phyloP scores from a whole-genome alignment of 2,797 vertebrate genomes.

The Sebastes jordani region DNA sequence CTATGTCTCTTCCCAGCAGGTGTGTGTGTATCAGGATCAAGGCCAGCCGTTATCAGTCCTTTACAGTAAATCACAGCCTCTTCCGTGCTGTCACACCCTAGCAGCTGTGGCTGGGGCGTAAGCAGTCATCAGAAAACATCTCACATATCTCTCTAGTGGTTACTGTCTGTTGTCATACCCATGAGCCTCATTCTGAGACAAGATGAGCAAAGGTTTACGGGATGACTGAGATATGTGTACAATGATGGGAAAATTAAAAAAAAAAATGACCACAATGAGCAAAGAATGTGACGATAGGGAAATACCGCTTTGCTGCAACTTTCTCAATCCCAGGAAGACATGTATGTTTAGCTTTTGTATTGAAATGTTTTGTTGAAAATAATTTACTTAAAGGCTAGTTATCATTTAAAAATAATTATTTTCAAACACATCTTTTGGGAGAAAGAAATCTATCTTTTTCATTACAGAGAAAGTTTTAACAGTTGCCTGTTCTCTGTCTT shows the following conservation, averaged over 20 bases:
- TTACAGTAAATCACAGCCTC: constrained; percentile 73
- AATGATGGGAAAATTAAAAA: constrained; percentile 41
- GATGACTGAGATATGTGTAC: constrained; percentile 39
- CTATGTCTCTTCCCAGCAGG: constrained; percentile 68
- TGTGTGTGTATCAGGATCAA: constrained; percentile 71
- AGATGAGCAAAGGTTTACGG: constrained; percentile 30
- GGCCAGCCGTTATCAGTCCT: constrained; percentile 66
- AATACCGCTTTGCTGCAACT: constrained; percentile 31
- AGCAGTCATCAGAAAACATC: constrained; percentile 69
- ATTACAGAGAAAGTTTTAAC: neutral
- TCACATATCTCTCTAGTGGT: constrained; percentile 59
- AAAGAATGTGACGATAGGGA: constrained; percentile 26
- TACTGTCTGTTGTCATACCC: constrained; percentile 58
- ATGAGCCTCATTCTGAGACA: constrained; percentile 38
- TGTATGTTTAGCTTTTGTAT: neutral
- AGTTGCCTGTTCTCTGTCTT: constrained; percentile 19
- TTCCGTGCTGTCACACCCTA: constrained; percentile 64
- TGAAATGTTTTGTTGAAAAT: neutral
- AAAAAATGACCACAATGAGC: constrained; percentile 20
- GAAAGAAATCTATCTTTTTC: neutral
- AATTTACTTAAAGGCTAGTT: neutral
- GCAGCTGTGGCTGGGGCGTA: constrained; percentile 65
- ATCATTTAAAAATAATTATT: neutral
- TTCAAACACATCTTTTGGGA: neutral
- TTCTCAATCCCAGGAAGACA: constrained; percentile 4